phyloP scores from a whole-genome alignment of 2,797 vertebrate species.

The Stomatorhinus walkeri region DNA sequence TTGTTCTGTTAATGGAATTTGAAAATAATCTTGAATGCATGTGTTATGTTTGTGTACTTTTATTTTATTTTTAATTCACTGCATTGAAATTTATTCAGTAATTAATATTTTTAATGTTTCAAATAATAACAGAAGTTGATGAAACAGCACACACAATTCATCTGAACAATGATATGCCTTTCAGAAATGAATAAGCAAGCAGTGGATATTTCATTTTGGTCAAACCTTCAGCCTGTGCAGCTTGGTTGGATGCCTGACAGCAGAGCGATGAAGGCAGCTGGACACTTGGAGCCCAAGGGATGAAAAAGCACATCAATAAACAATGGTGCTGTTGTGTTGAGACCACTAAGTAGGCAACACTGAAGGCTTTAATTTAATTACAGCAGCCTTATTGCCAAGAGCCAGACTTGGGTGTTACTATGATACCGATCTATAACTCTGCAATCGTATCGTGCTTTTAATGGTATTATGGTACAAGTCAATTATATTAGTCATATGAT shows the following conservation, averaged over 20 bases:
- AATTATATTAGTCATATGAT: not conserved
- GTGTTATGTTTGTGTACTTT: not conserved
- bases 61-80: not conserved
- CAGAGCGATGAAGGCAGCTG: slow-evolving; percentile 14
- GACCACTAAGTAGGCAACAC: not conserved
- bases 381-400: not conserved
- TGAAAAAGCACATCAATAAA: slow-evolving; percentile 28
- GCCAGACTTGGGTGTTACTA: not conserved
- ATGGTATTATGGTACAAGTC: not conserved
- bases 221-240: slow-evolving; percentile 16
- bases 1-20: not conserved
- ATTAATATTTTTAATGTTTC: not conserved
- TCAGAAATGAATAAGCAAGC: slow-evolving; percentile 36
- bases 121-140: not conserved
- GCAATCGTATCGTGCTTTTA: not conserved
- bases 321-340: slow-evolving; percentile 25
- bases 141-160: not conserved
- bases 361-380: slow-evolving; percentile 6
- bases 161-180: not conserved
- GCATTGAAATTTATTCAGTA: not conserved
- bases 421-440: not conserved
- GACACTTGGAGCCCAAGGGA: not conserved
- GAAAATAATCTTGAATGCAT: not conserved
- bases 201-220: slow-evolving; percentile 31
- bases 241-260: slow-evolving; percentile 22